These are phyloP conservation scores for Aphaenogaster ashmeadi DNA, from an alignment of 1,140 invertebrate genomes.

Conservation along the genomic window DNA sequence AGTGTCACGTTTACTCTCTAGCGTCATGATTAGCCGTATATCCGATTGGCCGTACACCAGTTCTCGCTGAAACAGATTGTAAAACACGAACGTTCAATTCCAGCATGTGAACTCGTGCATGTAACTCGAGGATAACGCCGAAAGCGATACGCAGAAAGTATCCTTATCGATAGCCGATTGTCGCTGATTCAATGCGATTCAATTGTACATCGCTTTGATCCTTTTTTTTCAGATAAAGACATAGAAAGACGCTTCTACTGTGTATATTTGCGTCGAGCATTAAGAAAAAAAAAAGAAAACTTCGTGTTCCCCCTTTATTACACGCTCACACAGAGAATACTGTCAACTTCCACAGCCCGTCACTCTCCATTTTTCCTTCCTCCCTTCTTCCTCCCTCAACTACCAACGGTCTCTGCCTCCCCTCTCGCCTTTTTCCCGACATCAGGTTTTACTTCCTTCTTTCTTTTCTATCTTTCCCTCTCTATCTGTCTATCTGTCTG, in stretches of 20 bases:
- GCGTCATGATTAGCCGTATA: not conserved
- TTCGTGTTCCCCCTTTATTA: conserved; percentile 65
- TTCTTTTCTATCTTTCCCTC: conserved; percentile 69
- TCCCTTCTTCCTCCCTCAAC: conserved; percentile 29
- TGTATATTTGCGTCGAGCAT: conserved; percentile 68
- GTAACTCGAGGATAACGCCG: conserved; percentile 54
- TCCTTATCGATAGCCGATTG: conserved; percentile 65
- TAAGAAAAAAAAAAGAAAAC: conserved; percentile 51
- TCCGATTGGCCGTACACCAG: not conserved
- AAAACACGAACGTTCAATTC: conserved; percentile 33
- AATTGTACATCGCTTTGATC: conserved; percentile 72
- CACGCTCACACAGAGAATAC: conserved; percentile 76
- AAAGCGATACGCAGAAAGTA: conserved; percentile 52
- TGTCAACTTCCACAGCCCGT: conserved; percentile 46
- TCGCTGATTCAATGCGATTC: conserved; percentile 65
- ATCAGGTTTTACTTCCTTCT: conserved; percentile 60
- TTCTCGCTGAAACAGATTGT: conserved; percentile 22
- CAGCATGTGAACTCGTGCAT: conserved; percentile 23
- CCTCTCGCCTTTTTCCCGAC: conserved; percentile 45
- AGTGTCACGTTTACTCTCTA: not conserved
- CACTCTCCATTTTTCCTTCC: not conserved
- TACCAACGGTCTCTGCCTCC: conserved; percentile 35
- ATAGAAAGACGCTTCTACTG: conserved; percentile 68
- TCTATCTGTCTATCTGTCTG: conserved; percentile 73
- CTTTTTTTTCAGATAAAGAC: conserved; percentile 71